phyloP scores from a whole-genome alignment of 2,113 vertebrate genomes.

The Piprites chloris region DNA sequence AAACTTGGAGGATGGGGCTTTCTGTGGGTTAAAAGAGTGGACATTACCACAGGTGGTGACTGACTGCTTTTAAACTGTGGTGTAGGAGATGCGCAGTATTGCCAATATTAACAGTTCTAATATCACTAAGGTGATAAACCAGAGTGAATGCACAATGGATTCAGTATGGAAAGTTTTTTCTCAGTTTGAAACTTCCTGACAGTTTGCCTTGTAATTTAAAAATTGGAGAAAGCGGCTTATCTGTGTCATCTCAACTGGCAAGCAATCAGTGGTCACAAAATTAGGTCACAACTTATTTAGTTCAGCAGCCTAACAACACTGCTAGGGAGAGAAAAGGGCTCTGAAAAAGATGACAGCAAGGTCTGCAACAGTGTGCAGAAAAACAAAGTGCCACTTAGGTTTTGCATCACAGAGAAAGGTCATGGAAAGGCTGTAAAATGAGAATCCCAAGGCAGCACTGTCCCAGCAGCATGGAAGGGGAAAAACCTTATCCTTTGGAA shows the following conservation, averaged over 20 bases:
- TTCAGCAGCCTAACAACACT: background rate
- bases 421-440: slow-evolving; percentile 14
- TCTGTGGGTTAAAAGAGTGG: background rate
- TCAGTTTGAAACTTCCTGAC: background rate
- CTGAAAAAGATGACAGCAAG: background rate
- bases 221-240: background rate
- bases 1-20: background rate
- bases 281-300: background rate
- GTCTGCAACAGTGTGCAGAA: background rate
- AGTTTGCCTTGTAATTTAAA: background rate
- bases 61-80: background rate
- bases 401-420: background rate
- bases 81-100: background rate
- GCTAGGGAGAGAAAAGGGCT: background rate
- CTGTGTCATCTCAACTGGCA: background rate
- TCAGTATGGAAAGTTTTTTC: background rate
- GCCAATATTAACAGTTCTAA: background rate
- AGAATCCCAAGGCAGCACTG: background rate
- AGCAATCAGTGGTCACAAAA: background rate
- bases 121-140: background rate
- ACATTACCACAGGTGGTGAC: background rate
- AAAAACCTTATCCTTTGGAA: background rate
- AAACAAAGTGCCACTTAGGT: background rate
- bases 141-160: background rate
- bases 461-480: background rate